phyloP scores from a whole-genome alignment of 2,888 invertebrate genomes.

The Bellardia pandia region DNA sequence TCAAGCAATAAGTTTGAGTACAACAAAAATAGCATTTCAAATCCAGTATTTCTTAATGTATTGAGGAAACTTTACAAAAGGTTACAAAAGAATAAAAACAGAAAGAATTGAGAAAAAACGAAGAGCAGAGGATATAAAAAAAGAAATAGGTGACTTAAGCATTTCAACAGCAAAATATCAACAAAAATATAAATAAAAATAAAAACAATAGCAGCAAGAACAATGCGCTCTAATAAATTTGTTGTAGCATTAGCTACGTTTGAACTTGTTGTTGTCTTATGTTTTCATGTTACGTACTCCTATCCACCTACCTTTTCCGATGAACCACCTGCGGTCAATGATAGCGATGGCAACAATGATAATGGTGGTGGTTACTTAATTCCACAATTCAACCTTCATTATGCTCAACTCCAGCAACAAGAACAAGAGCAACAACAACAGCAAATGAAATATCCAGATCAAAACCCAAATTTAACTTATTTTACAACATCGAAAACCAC shows the following conservation, averaged over 20 bases:
- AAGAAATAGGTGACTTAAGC: not conserved
- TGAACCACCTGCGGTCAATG: constrained; percentile 63
- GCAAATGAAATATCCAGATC: constrained; percentile 14
- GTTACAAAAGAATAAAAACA: constrained; percentile 23
- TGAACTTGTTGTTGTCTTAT: constrained; percentile 30
- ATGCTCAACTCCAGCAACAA: constrained; percentile 47
- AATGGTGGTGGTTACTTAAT: constrained; percentile 32
- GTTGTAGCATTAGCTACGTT: constrained; percentile 22
- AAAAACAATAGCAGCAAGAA: not conserved
- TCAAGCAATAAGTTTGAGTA: constrained; percentile 9
- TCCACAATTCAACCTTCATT: constrained; percentile 50
- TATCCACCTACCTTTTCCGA: constrained; percentile 62
- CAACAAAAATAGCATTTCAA: constrained; percentile 18
- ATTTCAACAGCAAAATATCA: constrained; percentile 25
- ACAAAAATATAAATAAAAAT: not conserved
- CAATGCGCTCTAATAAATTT: constrained; percentile 50
- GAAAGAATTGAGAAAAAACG: constrained; percentile 14
- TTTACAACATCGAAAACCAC: constrained; percentile 50
- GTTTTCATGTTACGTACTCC: constrained; percentile 42
- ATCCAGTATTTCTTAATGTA: not conserved
- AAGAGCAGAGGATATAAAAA: constrained; percentile 3
- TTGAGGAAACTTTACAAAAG: constrained; percentile 15
- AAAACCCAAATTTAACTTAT: constrained; percentile 26
- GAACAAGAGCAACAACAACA: constrained; percentile 29
- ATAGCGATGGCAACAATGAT: constrained; percentile 32